Percentiles rank a stretch among this genome's conserved stretches.
These are phyloP conservation scores for Macaria notata DNA, from an alignment of 2,888 invertebrate genomes.

Conservation along the genomic window DNA sequence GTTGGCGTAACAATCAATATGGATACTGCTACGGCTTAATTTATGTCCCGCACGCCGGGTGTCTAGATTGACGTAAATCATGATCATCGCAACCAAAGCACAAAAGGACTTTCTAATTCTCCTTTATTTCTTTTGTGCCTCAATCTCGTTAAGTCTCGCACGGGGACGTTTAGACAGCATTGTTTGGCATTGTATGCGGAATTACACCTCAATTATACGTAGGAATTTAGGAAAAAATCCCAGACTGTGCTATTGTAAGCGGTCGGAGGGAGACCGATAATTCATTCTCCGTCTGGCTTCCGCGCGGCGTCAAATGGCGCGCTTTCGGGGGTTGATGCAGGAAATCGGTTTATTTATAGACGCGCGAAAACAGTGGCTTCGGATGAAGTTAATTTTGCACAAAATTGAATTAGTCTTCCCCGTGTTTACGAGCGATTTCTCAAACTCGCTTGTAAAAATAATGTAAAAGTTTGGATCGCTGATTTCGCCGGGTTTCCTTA, in stretches of 20 bases:
- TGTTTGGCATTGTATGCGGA: conserved; percentile 62
- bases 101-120: conserved; percentile 66
- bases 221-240: conserved; percentile 55
- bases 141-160: conserved; percentile 46
- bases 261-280: conserved; percentile 59
- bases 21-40: conserved; percentile 50
- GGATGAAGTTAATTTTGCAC: neutral
- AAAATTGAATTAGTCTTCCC: neutral
- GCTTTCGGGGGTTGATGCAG: conserved; percentile 45
- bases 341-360: conserved; percentile 29
- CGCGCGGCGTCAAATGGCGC: conserved; percentile 56
- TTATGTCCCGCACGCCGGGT: conserved; percentile 48
- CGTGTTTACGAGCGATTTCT: no score
- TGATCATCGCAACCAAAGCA: conserved; percentile 52
- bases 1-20: conserved; percentile 43
- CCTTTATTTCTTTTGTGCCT: conserved; percentile 55
- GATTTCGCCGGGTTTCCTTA: neutral
- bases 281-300: conserved; percentile 65
- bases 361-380: conserved; percentile 9
- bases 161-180: conserved; percentile 52
- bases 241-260: conserved; percentile 57
- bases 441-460: no score
- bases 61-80: conserved; percentile 66
- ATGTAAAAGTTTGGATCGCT: no score
- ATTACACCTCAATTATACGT: conserved; percentile 72